Percentiles rank a stretch among this genome's conserved stretches.
Conservation (phyloP, 2,797 vertebrate species). For the Cyprinodon diabolis region DNA sequence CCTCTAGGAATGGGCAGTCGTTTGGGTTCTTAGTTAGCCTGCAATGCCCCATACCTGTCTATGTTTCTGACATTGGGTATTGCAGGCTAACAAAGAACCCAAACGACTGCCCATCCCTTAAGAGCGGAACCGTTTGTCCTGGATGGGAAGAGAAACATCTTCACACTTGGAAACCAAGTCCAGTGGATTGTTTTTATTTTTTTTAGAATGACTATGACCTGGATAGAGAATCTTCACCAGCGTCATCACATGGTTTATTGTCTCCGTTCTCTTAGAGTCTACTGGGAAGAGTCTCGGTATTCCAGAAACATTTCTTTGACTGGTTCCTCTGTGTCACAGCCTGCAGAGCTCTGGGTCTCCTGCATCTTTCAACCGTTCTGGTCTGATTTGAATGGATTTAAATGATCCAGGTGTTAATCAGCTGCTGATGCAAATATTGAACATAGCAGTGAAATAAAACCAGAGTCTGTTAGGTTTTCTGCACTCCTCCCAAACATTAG, state of each 20-base stretch:
- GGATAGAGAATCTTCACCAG: no score
- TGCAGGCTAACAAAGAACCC: neutral
- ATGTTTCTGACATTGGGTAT: no score
- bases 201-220: no score
- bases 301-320: neutral
- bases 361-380: neutral
- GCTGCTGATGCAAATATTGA: constrained; percentile 19
- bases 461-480: neutral
- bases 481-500: neutral
- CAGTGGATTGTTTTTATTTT: no score
- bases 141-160: no score
- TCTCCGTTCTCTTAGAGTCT: neutral
- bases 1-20: no score
- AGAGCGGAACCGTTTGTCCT: no score
- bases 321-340: neutral
- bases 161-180: no score
- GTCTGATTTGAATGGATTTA: constrained; percentile 36
- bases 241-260: neutral
- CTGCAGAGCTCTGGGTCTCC: neutral
- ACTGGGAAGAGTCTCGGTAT: neutral
- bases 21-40: no score
- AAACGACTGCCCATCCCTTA: no score
- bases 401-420: constrained; percentile 12
- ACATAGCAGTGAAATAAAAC: neutral
- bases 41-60: no score